Base-by-base conservation (phyloP, 2,113 vertebrate species). In the Solea solea region DNA sequence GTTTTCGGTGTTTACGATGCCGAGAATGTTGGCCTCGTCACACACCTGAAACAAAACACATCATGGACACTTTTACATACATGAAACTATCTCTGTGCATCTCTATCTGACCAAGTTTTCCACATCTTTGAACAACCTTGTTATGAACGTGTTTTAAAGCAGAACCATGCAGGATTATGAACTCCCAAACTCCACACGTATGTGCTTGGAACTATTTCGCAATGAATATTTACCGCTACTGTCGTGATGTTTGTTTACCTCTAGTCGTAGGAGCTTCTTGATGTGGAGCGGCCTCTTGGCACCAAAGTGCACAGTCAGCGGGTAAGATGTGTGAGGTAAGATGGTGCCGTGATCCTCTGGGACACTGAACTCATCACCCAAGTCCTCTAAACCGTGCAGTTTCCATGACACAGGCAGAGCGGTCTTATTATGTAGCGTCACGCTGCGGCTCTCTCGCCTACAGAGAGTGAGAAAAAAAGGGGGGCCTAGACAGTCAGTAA, bases 1-100 rank as follows among this genome's bases (percentile, higher is more conserved):
- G 71, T 92, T 95, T 88, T 98, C 96, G 4, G 92, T 86, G n/a
- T 97, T 94, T 59, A 95, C 91, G 3, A 96, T 50, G 5, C 96
- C 97, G 40, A 97, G 60, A 27, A 96, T 70, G 14, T 96, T 95
- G 9, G 95, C 95, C 48, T 83, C 83, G 64, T 99, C 97, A 0
- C 94, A 95, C 40, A 98, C 93, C 97, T 98, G 85, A 62, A 40
- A 78, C n/a, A 60, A 74, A 85, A 61, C 9, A 74, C 15, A 75
- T 27, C 69, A 41, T 3, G 39, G 45, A 76, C 5, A 46, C 11
- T 57, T 5, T 9, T 2, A 55, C n/a, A 56, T 27, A 45, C 4
- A 21, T 21, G 1, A n/a, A 12, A 55, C 27, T 39, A 0, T 50
- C 2, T 25, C 27, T 54, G 27, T 9, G 8, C 2, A 44, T 27